These are phyloP conservation scores for Puntigrus tetrazona DNA, from an alignment of 2,113 vertebrate genomes.

Conservation along the genomic window DNA sequence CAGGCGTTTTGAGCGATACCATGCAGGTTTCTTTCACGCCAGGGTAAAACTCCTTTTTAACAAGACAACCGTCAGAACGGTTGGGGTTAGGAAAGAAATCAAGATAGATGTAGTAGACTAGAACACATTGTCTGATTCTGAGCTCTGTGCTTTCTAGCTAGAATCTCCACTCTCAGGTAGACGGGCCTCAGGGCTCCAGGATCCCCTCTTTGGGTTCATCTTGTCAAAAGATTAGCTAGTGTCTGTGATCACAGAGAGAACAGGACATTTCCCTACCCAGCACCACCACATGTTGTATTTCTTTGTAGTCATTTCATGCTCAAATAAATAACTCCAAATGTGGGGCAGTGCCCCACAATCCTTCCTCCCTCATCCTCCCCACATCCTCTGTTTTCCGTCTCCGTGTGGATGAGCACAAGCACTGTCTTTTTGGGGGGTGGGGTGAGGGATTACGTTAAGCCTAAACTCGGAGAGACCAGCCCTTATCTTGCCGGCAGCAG, in stretches of 20 bases:
- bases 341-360: conserved; percentile 53
- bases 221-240: conserved; percentile 74
- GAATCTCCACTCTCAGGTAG: conserved; percentile 31
- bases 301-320: conserved; percentile 68
- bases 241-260: conserved; percentile 67
- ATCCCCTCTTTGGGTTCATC: conserved; percentile 69
- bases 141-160: neutral
- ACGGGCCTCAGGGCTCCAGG: conserved; percentile 66
- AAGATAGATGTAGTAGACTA: neutral
- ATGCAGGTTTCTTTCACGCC: neutral
- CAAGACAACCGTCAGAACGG: neutral
- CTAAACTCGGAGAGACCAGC: conserved; percentile 73
- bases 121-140: neutral
- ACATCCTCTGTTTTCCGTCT: conserved; percentile 67
- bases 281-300: conserved; percentile 58
- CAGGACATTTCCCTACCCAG: conserved; percentile 56
- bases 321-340: conserved; percentile 67
- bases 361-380: conserved; percentile 41
- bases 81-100: neutral
- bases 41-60: neutral
- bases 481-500: conserved; percentile 81
- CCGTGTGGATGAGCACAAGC: conserved; percentile 72
- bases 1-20: neutral
- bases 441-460: conserved; percentile 80
- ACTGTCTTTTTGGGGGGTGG: conserved; percentile 64